phyloP scores from a whole-genome alignment of 2,113 vertebrate species.

The Vimba vimba region DNA sequence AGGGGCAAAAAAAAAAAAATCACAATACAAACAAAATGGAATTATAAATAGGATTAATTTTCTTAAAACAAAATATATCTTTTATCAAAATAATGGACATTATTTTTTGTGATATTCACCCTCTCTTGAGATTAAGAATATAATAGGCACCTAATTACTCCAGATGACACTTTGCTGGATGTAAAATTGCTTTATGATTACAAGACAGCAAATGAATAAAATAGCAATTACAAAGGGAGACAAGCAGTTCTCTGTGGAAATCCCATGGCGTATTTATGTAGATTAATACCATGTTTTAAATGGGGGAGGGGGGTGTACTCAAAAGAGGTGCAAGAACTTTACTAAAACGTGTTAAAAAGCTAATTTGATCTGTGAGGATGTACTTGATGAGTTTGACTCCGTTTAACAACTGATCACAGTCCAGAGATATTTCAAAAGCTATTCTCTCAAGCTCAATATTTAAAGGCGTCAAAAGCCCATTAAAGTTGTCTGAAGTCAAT shows the following conservation, averaged over 20 bases:
- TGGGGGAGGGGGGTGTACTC: not conserved
- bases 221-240: slow-evolving; percentile 35
- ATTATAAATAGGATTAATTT: not conserved
- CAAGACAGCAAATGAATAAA: slow-evolving; percentile 55
- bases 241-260: slow-evolving; percentile 16
- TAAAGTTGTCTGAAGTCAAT: slow-evolving; percentile 51
- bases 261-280: slow-evolving; percentile 1
- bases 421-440: slow-evolving; percentile 29
- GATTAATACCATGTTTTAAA: not conserved
- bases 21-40: not conserved
- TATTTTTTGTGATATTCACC: slow-evolving; percentile 6
- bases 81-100: not conserved
- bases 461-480: slow-evolving; percentile 54
- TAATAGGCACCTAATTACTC: slow-evolving; percentile 73
- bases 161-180: slow-evolving; percentile 54
- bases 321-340: slow-evolving; percentile 27
- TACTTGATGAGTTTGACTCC: slow-evolving; percentile 36
- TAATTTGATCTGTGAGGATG: slow-evolving; percentile 13
- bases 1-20: no score
- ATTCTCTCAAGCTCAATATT: slow-evolving; percentile 48
- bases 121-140: slow-evolving; percentile 66
- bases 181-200: slow-evolving; percentile 57
- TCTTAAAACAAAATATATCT: not conserved
- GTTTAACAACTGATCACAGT: slow-evolving; percentile 27
- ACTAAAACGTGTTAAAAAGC: slow-evolving; percentile 21